Conservation (phyloP, 2,113 vertebrate species). For the Caloenas nicobarica region DNA sequence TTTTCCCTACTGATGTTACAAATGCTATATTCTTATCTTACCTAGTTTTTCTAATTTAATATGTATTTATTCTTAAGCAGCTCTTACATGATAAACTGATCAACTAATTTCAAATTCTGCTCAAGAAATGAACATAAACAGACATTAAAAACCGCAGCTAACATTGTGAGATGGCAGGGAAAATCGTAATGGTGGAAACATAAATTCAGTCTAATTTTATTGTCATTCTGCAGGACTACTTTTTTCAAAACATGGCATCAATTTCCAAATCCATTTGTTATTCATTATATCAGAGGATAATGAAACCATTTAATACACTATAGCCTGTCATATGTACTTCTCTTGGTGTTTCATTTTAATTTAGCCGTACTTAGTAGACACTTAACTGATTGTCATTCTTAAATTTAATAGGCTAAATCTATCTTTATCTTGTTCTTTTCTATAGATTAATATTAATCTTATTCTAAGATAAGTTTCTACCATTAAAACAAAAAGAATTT, state of each 20-base stretch:
- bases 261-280: slow-evolving; percentile 58
- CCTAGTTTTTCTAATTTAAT: slow-evolving; percentile 4
- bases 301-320: slow-evolving; percentile 66
- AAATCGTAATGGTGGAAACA: slow-evolving; percentile 28
- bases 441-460: slow-evolving; percentile 45
- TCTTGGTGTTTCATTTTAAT: slow-evolving; percentile 60
- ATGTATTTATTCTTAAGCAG: slow-evolving; percentile 13
- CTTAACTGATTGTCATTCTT: slow-evolving; percentile 54
- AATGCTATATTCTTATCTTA: background rate
- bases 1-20: background rate
- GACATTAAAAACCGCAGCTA: background rate
- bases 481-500: slow-evolving; percentile 33
- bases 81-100: background rate
- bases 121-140: background rate
- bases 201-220: slow-evolving; percentile 56
- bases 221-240: slow-evolving; percentile 26
- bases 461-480: background rate
- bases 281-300: slow-evolving; percentile 56
- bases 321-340: slow-evolving; percentile 56
- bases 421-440: slow-evolving; percentile 51
- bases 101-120: slow-evolving; percentile 27
- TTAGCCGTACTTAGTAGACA: slow-evolving; percentile 37
- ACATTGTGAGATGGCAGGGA: background rate
- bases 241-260: slow-evolving; percentile 59
- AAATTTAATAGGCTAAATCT: slow-evolving; percentile 53